These are phyloP conservation scores for Sparus aurata DNA, from an alignment of 2,797 vertebrate species.

Conservation along the genomic window DNA sequence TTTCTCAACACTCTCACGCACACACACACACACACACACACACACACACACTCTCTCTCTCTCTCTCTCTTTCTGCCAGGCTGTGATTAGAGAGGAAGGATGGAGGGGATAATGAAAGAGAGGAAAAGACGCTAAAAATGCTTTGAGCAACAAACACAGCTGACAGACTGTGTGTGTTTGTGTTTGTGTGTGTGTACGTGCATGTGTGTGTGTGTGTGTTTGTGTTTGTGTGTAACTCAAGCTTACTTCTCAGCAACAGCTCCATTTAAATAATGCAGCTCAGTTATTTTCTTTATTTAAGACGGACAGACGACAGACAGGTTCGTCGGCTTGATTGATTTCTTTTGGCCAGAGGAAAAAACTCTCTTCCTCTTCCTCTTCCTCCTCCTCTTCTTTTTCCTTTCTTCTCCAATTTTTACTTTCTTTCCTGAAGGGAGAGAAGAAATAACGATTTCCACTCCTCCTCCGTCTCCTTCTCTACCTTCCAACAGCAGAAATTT, in stretches of 20 bases:
- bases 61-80: slow-evolving; percentile 62
- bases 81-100: slow-evolving; percentile 71
- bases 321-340: slow-evolving; percentile 62
- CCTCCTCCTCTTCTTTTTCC: not conserved
- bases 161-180: slow-evolving; percentile 38
- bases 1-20: slow-evolving; percentile 32
- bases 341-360: slow-evolving; percentile 32
- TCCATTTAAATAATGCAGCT: slow-evolving; percentile 51
- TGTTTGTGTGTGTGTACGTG: slow-evolving; percentile 19
- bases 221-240: slow-evolving; percentile 8
- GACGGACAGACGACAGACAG: slow-evolving; percentile 45
- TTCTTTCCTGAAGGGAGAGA: slow-evolving; percentile 13
- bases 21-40: slow-evolving; percentile 16
- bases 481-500: slow-evolving; percentile 11
- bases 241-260: slow-evolving; percentile 23
- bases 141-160: slow-evolving; percentile 63
- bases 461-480: not conserved
- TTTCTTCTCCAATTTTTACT: slow-evolving; percentile 21
- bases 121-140: slow-evolving; percentile 33
- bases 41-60: slow-evolving; percentile 27
- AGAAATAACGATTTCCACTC: slow-evolving; percentile 5
- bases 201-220: slow-evolving; percentile 9
- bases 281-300: slow-evolving; percentile 40
- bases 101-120: slow-evolving; percentile 32
- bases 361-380: slow-evolving; percentile 4